These are phyloP conservation scores for Dasypolia templi DNA, from an alignment of 2,888 invertebrate genomes.

Conservation along the genomic window DNA sequence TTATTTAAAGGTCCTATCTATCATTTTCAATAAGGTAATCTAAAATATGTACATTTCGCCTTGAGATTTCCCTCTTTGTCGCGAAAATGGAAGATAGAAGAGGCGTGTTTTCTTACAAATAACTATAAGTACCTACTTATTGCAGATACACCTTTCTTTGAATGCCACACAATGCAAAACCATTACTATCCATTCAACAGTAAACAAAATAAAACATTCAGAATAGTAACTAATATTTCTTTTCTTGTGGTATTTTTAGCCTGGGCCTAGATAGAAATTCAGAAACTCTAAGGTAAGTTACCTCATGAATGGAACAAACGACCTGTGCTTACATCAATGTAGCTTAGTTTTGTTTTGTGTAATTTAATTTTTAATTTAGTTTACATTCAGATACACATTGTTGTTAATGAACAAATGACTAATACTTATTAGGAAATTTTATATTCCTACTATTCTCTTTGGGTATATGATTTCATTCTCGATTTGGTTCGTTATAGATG, in stretches of 20 bases:
- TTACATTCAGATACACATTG: no score
- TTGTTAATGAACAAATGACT: no score
- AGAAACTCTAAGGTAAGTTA: not conserved
- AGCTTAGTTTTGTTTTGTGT: no score
- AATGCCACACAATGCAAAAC: slow-evolving; percentile 38
- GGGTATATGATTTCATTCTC: not conserved
- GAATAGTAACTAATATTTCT: not conserved
- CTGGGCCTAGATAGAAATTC: not conserved
- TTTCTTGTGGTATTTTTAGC: not conserved
- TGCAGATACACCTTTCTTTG: slow-evolving; percentile 20
- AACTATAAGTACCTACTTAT: not conserved
- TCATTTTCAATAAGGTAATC: slow-evolving; percentile 7
- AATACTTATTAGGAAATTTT: not conserved
- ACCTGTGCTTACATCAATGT: not conserved
- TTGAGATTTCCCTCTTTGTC: slow-evolving; percentile 35
- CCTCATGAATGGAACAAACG: not conserved
- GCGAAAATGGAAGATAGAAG: slow-evolving; percentile 36
- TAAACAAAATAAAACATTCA: not conserved
- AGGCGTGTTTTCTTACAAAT: slow-evolving; percentile 33
- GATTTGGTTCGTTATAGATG: not conserved
- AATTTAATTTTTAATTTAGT: no score
- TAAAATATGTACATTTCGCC: slow-evolving; percentile 28
- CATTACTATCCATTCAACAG: slow-evolving; percentile 3
- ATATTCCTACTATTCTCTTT: not conserved
- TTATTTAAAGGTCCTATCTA: not conserved